Conservation (phyloP, 2,113 vertebrate species). For the Chaetura pelagica region DNA sequence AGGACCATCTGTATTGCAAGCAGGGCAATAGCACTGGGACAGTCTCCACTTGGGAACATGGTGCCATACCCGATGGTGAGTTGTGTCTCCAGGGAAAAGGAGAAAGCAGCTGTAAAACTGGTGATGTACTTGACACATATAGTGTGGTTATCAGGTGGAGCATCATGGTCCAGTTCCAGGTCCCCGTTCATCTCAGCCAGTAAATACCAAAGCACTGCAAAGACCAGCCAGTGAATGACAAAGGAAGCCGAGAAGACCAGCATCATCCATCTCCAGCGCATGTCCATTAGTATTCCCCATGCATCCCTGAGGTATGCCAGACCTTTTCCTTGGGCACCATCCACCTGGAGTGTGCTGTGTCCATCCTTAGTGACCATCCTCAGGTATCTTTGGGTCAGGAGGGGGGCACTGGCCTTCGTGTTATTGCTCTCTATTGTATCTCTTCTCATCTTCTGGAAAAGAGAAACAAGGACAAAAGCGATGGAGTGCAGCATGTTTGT, state of each 20-base stretch:
- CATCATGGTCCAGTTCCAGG: slow-evolving; percentile 90
- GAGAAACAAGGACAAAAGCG: neutral
- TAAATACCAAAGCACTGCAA: slow-evolving; percentile 95
- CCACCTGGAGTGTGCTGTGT: slow-evolving; percentile 81
- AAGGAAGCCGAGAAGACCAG: slow-evolving; percentile 93
- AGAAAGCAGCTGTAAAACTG: slow-evolving; percentile 95
- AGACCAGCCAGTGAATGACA: slow-evolving; percentile 94
- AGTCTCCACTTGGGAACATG: slow-evolving; percentile 97
- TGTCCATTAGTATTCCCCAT: slow-evolving; percentile 92
- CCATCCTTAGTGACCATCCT: slow-evolving; percentile 95
- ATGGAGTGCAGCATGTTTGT: neutral
- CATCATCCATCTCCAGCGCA: slow-evolving; percentile 98
- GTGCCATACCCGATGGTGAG: slow-evolving; percentile 97
- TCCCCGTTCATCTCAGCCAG: slow-evolving; percentile 95
- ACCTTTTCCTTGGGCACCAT: slow-evolving; percentile 77
- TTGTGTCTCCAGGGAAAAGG: slow-evolving; percentile 97
- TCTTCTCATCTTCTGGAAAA: slow-evolving; percentile 68
- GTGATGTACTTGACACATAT: slow-evolving; percentile 97
- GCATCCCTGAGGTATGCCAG: slow-evolving; percentile 86
- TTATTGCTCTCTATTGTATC: slow-evolving; percentile 72
- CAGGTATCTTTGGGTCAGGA: slow-evolving; percentile 78
- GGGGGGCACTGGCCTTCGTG: slow-evolving; percentile 83
- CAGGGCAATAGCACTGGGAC: slow-evolving; percentile 92
- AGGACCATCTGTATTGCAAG: slow-evolving; percentile 97
- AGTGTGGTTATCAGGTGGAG: slow-evolving; percentile 90